Percentiles rank a stretch among this genome's conserved stretches.
Evolutionary conservation across 2,888 invertebrate species (phyloP).

Genomic region (Leptinotarsa juncta): DNA sequence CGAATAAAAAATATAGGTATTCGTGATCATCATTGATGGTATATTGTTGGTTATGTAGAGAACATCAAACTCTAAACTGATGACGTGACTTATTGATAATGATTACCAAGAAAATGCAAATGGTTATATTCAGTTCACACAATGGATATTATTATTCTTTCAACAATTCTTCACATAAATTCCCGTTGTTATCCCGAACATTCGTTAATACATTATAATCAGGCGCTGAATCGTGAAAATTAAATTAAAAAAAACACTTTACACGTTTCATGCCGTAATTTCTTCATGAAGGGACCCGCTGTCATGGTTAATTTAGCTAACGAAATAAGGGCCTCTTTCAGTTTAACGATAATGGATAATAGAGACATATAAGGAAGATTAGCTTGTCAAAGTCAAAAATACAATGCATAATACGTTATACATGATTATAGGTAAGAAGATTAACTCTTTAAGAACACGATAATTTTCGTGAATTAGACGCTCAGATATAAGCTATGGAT

Average conservation of each 20-base stretch:
- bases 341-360: conserved; percentile 36
- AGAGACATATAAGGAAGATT: conserved; percentile 41
- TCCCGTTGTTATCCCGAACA: conserved; percentile 2
- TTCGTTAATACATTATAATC: conserved; percentile 4
- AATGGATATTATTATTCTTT: background rate
- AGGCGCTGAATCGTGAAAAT: background rate
- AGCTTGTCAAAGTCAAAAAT: conserved; percentile 40
- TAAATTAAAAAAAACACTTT: conserved; percentile 12
- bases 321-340: conserved; percentile 26
- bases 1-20: no score
- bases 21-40: no score
- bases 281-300: conserved; percentile 16
- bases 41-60: no score
- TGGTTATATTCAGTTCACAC: background rate
- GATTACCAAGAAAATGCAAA: background rate
- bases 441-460: conserved; percentile 33
- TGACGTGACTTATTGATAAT: no score
- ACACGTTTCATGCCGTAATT: background rate
- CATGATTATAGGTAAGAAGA: conserved; percentile 36
- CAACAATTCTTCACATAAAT: background rate
- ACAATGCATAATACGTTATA: conserved; percentile 41
- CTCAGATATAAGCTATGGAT: background rate
- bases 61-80: no score
- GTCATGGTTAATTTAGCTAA: conserved; percentile 17
- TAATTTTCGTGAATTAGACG: conserved; percentile 22